These are phyloP conservation scores for Pogonophryne albipinna DNA, from an alignment of 2,797 vertebrate genomes.

Conservation along the genomic window DNA sequence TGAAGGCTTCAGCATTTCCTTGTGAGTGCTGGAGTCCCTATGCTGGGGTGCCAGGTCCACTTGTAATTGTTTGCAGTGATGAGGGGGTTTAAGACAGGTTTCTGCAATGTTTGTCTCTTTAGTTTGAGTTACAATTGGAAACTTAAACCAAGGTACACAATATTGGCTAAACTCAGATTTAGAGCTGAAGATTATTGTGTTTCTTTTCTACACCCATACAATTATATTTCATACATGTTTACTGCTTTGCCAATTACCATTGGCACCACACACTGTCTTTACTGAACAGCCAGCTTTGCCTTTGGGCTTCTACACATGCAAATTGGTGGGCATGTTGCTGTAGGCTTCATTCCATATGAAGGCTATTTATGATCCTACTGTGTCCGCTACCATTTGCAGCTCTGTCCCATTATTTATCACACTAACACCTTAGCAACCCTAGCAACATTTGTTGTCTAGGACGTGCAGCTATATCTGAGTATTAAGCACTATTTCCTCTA, in stretches of 20 bases:
- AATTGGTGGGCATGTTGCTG: neutral
- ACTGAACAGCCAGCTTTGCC: no score
- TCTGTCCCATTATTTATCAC: neutral
- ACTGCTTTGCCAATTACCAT: no score
- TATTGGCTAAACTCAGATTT: slow-evolving; percentile 14
- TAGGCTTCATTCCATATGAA: neutral
- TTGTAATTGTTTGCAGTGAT: slow-evolving; percentile 69
- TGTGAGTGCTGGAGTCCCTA: slow-evolving; percentile 48
- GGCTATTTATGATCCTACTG: no score
- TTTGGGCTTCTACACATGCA: neutral
- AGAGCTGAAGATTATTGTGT: slow-evolving; percentile 3
- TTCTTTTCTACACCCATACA: neutral
- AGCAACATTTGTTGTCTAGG: neutral
- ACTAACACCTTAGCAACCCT: neutral
- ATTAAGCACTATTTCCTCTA: neutral
- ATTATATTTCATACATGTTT: no score
- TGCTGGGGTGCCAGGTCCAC: slow-evolving; percentile 65
- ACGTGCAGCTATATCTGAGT: neutral
- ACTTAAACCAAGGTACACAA: slow-evolving; percentile 15
- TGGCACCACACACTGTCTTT: no score
- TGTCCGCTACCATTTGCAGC: neutral
- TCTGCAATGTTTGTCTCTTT: slow-evolving; percentile 26
- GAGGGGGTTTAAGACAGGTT: slow-evolving; percentile 48
- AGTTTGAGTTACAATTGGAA: slow-evolving; percentile 31
- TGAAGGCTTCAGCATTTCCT: slow-evolving; percentile 69